Base-by-base conservation (phyloP, 2,888 invertebrate species). In the Dynastes tityus region DNA sequence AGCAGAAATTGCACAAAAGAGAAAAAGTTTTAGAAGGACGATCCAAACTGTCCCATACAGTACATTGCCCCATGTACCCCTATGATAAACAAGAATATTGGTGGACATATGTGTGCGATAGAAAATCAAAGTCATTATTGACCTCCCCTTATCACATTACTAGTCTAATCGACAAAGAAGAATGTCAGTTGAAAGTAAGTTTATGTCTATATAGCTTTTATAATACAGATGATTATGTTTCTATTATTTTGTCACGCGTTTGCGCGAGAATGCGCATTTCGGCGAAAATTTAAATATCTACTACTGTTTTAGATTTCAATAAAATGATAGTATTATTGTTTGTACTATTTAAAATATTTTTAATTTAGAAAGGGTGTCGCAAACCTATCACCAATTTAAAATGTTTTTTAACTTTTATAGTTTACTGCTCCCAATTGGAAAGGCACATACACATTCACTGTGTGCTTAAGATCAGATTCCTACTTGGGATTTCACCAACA, bases 101-200 rank as follows among this genome's bases (percentile, higher is more conserved):
- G 99, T 99, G 99, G 98, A 95, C 98, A 82, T 99, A 99, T 89
- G 95, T 99, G 84, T 96, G 96, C 89, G 99, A 99, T 90, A 94
- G 97, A 85, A 98, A 97, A 90, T 96, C 95, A 82, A 95, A 94
- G 87, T 95, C 96, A 80, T 90, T 99, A 84, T 92, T 98, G 82
- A 97, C 98, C 71, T 95, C 97, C 83, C 98, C 99, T 61, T 95
- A 96, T 87, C 95, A 98, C 87, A 94, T 99, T 80, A 98, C 98
- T 76, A 97, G 96, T 88, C 92, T 99, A 80, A 95, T 97, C 65
- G 93, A 94, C 85, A 90, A 93, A 83, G 97, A 98, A 90, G 97
- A 97, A 90, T 94, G 98, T 83, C 97, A 98, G 89, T 91, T 99
- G 82, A 96, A 97, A 85, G 89, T 89, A 84, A 86, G 80, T 80